Percentiles rank a stretch among this genome's conserved stretches.
These are phyloP conservation scores for Archilochus colubris DNA, from an alignment of 2,113 vertebrate genomes.

Conservation along the genomic window DNA sequence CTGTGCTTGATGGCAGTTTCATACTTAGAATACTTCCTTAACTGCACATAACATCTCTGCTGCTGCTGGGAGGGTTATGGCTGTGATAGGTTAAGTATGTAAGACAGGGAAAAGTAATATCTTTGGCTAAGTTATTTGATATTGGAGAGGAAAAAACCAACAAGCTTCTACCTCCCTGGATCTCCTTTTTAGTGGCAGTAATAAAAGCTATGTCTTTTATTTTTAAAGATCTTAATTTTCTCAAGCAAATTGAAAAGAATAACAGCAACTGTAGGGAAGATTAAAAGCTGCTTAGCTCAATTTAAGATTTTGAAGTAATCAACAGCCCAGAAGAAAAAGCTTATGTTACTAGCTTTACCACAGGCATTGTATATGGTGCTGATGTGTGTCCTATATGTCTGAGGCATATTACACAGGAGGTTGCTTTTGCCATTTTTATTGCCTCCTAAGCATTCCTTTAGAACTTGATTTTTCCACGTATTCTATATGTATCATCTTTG, in stretches of 20 bases:
- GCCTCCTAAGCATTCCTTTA: not conserved
- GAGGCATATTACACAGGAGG: not conserved
- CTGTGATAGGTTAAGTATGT: not conserved
- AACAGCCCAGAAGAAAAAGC: not conserved
- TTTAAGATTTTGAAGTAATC: not conserved
- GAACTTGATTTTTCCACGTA: not conserved
- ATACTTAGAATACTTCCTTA: not conserved
- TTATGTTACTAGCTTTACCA: not conserved
- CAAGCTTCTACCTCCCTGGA: not conserved
- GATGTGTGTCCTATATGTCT: not conserved
- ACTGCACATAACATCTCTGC: not conserved
- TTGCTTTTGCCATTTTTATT: not conserved
- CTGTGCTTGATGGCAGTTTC: not conserved
- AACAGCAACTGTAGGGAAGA: not conserved
- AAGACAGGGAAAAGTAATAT: not conserved
- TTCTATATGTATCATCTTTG: not conserved
- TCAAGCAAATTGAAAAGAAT: not conserved
- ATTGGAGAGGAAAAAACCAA: accelerated
- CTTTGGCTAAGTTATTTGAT: not conserved
- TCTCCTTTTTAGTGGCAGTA: not conserved
- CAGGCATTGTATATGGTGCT: accelerated
- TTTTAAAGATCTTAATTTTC: not conserved
- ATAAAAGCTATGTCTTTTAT: not conserved
- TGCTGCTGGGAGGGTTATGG: not conserved
- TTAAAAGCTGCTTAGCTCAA: not conserved